Base-by-base conservation (phyloP, 2,113 vertebrate species). In the Hemibagrus wyckioides region DNA sequence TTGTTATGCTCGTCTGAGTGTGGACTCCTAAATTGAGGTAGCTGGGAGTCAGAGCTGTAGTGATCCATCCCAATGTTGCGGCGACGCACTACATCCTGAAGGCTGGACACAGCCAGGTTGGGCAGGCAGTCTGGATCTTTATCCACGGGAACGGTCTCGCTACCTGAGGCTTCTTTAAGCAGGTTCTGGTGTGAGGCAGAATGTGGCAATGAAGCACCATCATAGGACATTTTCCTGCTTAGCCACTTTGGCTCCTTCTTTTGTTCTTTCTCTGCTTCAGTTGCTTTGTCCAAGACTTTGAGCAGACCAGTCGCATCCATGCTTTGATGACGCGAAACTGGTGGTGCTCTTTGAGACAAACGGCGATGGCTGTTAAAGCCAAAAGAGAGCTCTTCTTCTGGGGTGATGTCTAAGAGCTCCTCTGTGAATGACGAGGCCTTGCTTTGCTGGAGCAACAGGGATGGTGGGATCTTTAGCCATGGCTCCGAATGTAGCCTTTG, bases 31-130 rank as follows among this genome's bases (percentile, higher is more conserved):
- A 93, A 93, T 85, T 95, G 94, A 54, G 91, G 92, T 79, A 97
- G 93, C 90, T 97, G 97, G 69, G 97, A 97, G 91, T 97, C 95
- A 0, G 97, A 98, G 88, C 96, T 97, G 89, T 97, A 97, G 89
- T 97, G 96, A 91, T 95, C 95, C 54, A 96, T 91, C 1, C 97
- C 97, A 0, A 95, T 93, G 86, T 95, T 96, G 86, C 93, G 95
- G 63, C 94, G 96, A 54, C 92, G 94, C 67, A 97, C 93, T 39
- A 98, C 96, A 52, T 88, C 97, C 82, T 90, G 93, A 71, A 98
- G 90, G 85, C 95, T 96, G 82, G 97, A 97, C 85, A 96, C 89
- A 1, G 96, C 96, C 28, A 94, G 57, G 79, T 93, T 93, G 76
- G 95, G 95, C 73, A 94, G 88, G 65, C 87, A 88, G 76, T 96